phyloP scores from a whole-genome alignment of 2,797 vertebrate species.

The Pseudochirops corinnae region DNA sequence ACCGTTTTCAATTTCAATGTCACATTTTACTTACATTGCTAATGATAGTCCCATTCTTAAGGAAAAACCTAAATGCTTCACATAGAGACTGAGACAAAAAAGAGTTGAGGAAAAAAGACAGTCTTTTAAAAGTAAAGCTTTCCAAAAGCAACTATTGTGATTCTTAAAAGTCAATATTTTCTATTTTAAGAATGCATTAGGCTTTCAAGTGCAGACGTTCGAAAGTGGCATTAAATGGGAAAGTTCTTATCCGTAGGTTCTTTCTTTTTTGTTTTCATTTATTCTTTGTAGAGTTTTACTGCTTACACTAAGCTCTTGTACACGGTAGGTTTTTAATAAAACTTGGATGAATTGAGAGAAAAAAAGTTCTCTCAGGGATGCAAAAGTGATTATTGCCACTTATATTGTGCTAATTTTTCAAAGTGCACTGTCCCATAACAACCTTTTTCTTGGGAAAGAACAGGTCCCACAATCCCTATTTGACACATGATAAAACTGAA shows the following conservation, averaged over 20 bases:
- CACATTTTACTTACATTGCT: not conserved
- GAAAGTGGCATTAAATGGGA: not conserved
- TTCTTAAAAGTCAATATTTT: not conserved
- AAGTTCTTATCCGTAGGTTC: not conserved
- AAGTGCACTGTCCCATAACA: not conserved
- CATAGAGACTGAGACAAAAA: not conserved
- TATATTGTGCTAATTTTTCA: not conserved
- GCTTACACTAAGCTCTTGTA: not conserved
- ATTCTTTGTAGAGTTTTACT: not conserved
- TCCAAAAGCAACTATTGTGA: not conserved
- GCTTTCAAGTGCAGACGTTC: not conserved
- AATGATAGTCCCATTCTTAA: not conserved
- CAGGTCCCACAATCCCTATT: not conserved
- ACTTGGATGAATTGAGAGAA: not conserved
- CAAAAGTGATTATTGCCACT: not conserved
- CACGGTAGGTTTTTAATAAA: not conserved
- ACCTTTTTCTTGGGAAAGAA: not conserved
- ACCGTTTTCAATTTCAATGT: not conserved
- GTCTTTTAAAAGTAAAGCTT: not conserved
- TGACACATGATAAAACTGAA: not conserved
- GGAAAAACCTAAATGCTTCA: not conserved
- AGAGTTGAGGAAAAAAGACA: not conserved
- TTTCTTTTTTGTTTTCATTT: constrained; percentile 4
- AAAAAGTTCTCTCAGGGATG: not conserved
- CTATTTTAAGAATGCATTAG: not conserved